Evolutionary conservation across 2,113 vertebrate genomes (phyloP).

Genomic region (Tychaedon coryphoeus): DNA sequence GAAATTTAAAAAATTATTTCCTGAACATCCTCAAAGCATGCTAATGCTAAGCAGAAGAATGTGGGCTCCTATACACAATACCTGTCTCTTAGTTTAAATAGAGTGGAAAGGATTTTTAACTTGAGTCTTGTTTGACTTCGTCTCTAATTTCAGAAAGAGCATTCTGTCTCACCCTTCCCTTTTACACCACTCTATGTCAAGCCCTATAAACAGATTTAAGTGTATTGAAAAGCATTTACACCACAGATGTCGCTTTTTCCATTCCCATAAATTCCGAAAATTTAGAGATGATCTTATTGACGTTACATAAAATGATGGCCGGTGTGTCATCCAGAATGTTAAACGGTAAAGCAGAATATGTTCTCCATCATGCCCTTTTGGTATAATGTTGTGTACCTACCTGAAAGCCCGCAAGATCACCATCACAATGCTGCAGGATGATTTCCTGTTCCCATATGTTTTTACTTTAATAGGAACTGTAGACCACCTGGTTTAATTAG

Average conservation of each 20-base stretch:
- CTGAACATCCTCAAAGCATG: background rate
- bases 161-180: background rate
- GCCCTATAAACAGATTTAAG: background rate
- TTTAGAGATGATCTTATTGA: background rate
- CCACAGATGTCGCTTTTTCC: background rate
- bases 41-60: background rate
- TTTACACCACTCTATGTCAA: background rate
- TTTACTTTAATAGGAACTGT: background rate
- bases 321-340: background rate
- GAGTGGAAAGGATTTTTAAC: background rate
- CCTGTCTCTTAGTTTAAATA: background rate
- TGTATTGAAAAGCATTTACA: background rate
- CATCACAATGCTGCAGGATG: too few species aligned
- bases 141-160: background rate
- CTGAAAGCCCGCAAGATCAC: background rate
- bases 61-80: accelerated
- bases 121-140: background rate
- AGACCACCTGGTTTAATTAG: background rate
- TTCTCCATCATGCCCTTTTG: background rate
- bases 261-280: background rate
- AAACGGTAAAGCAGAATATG: background rate
- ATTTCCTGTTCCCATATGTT: background rate
- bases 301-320: background rate
- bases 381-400: background rate
- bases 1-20: background rate